Percentiles rank a stretch among this genome's conserved stretches.
These are phyloP conservation scores for Danio albolineatus DNA, from an alignment of 2,797 vertebrate genomes.

Conservation along the genomic window DNA sequence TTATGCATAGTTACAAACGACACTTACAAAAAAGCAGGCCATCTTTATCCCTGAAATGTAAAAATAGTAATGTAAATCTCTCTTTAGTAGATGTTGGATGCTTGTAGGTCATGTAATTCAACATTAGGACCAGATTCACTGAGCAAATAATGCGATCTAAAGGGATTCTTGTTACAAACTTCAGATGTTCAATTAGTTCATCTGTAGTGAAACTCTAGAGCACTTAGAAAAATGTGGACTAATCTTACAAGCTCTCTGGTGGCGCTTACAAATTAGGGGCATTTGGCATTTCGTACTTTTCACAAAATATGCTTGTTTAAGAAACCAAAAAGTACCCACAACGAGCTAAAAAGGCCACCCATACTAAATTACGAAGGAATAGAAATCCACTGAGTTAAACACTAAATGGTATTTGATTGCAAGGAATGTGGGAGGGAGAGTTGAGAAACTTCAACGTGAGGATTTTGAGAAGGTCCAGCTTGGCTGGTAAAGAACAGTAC, in stretches of 20 bases:
- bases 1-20: slow-evolving; percentile 14
- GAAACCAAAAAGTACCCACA: not conserved
- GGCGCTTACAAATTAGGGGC: not conserved
- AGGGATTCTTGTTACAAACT: not conserved
- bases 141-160: not conserved
- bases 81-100: not conserved
- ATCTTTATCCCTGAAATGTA: slow-evolving; percentile 1
- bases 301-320: slow-evolving; percentile 5
- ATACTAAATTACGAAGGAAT: not conserved
- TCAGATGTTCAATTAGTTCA: slow-evolving; percentile 17
- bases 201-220: not conserved
- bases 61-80: slow-evolving; percentile 12
- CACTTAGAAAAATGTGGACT: not conserved
- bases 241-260: not conserved
- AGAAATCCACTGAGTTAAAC: slow-evolving; percentile 14
- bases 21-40: slow-evolving; percentile 10
- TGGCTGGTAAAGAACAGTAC: slow-evolving; percentile 18
- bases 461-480: slow-evolving; percentile 34
- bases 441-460: slow-evolving; percentile 22
- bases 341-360: slow-evolving; percentile 5
- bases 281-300: not conserved
- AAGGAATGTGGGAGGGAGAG: slow-evolving; percentile 48
- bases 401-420: slow-evolving; percentile 34
- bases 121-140: not conserved
- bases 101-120: slow-evolving; percentile 5